These are phyloP conservation scores for Heliconius sara DNA, from an alignment of 2,888 invertebrate species.

Conservation along the genomic window DNA sequence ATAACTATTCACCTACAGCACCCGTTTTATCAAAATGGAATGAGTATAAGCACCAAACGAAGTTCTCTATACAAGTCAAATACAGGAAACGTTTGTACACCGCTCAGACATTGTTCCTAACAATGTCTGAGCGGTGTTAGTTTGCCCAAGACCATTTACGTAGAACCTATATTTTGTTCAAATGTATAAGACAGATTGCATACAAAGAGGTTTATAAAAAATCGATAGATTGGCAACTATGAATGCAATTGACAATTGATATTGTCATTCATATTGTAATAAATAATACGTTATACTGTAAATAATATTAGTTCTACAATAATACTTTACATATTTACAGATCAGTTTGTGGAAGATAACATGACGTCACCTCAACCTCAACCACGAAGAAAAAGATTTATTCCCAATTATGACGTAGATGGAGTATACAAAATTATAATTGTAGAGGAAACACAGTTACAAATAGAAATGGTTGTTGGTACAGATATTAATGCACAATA, in stretches of 20 bases:
- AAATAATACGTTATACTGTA: background rate
- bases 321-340: slow-evolving; percentile 54
- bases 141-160: slow-evolving; percentile 1
- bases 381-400: slow-evolving; percentile 73
- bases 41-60: slow-evolving; percentile 8
- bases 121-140: slow-evolving; percentile 1
- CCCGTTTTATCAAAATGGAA: background rate
- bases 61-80: slow-evolving; percentile 21
- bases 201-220: slow-evolving; percentile 3
- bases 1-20: background rate
- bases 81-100: slow-evolving; percentile 16
- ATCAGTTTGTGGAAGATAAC: slow-evolving; percentile 52
- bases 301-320: background rate
- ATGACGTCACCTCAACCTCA: slow-evolving; percentile 57
- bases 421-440: slow-evolving; percentile 83
- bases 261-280: background rate
- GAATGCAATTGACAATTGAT: background rate
- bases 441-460: slow-evolving; percentile 84
- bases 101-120: slow-evolving; percentile 1
- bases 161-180: background rate
- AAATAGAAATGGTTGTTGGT: slow-evolving; percentile 86
- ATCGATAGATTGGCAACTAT: background rate
- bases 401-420: slow-evolving; percentile 81
- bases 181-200: background rate
- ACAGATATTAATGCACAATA: slow-evolving; percentile 88